These are phyloP conservation scores for Stramonita haemastoma DNA, from an alignment of 2,888 invertebrate species.

Conservation along the genomic window DNA sequence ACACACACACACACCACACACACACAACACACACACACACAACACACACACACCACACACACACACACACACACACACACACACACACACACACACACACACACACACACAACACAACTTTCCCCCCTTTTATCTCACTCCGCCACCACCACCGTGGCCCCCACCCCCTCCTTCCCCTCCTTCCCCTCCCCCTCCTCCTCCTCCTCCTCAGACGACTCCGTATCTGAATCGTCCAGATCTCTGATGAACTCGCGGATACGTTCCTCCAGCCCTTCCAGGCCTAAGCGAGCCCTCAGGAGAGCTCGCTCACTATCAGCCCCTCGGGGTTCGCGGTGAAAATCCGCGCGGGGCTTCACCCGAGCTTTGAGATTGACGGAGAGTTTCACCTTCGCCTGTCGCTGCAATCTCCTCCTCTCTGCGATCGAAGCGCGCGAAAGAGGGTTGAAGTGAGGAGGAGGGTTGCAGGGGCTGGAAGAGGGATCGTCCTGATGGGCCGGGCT, in stretches of 20 bases:
- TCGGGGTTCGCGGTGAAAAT: neutral
- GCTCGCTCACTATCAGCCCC: slow-evolving; percentile 6
- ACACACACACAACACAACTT: no score
- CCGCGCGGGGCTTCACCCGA: neutral
- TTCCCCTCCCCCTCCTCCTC: neutral
- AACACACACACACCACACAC: no score
- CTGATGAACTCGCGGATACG: slow-evolving; percentile 40
- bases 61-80: no score
- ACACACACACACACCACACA: no score
- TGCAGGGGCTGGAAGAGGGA: neutral
- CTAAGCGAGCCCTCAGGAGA: slow-evolving; percentile 9
- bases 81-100: no score
- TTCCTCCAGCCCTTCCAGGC: slow-evolving; percentile 9
- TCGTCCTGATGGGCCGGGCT: neutral
- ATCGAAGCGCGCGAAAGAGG: neutral
- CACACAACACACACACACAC: no score
- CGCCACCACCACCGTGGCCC: no score
- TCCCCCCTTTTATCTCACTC: no score
- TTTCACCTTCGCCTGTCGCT: neutral
- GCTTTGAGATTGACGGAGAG: neutral
- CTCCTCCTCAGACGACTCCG: neutral
- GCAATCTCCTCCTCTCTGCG: slow-evolving; percentile 13
- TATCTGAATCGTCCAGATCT: slow-evolving; percentile 14
- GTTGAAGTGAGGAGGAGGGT: neutral
- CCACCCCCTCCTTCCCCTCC: neutral